Base-by-base conservation (phyloP, 2,113 vertebrate genomes). In the Myotis brandtii region DNA sequence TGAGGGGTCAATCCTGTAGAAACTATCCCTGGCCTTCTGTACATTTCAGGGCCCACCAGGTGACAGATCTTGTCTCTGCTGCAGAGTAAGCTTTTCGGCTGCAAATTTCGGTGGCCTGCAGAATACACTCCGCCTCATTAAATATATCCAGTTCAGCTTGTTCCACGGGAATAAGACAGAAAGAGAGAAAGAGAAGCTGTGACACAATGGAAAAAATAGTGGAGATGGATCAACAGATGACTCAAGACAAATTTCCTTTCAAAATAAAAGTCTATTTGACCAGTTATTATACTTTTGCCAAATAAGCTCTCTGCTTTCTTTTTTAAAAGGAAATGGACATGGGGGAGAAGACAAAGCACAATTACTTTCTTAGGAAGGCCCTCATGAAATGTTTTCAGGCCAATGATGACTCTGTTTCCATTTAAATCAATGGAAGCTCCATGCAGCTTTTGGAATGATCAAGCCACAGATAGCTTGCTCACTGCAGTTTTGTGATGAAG, bases 81-180 rank as follows among this genome's bases (percentile, higher is more conserved):
- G 34, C 54, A 79, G 43, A 94, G 84, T 91, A 90, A 97, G 82
- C 93, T 90, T 14, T 86, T 90, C 23, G 27, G 34, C 25, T 93
- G 69, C 81, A 96, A 88, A 95, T 96, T 83, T 89, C 50, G n/a
- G 77, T 96, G 81, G 30, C 72, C 87, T 96, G 94, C 67, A 95
- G 95, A 97, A 82, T 91, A 73, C 5, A 30, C n/a, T 93, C 69
- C 18, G 80, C 32, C 27, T 97, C 72, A 77, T 94, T 96, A 84
- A 69, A 52, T 59, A 18, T 30, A n/a, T 25, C 3, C 25, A 70
- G 32, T 69, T 94, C 85, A 89, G 76, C 81, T 88, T 86, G 30
- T 88, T 91, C 77, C 17, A 37, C 21, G n/a, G 30, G 17, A 95
- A 64, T 20, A 85, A 30, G 32, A 75, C 2, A 85, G 34, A 94